phyloP scores from a whole-genome alignment of 1,140 invertebrate species.

The Sinella curviseta region DNA sequence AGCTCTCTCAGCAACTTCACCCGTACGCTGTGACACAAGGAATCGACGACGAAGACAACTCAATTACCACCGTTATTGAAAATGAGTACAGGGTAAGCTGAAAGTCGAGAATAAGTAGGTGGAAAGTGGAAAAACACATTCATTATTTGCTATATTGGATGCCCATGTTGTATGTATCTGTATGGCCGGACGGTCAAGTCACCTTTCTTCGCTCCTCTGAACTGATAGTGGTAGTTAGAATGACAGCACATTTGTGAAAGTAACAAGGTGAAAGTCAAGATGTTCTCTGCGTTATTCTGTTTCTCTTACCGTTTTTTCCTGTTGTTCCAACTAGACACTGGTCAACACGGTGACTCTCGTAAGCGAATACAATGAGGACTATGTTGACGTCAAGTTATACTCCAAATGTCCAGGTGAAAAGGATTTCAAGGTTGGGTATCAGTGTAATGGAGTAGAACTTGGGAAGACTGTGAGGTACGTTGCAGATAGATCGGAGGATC shows the following conservation, averaged over 20 bases:
- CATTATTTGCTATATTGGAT: background rate
- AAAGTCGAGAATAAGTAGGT: too few relatives aligned
- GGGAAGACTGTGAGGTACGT: background rate
- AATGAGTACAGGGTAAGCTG: conserved; percentile 8
- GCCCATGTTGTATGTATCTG: background rate
- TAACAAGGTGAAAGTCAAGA: too few relatives aligned
- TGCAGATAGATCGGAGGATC: too few relatives aligned
- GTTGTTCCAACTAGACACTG: background rate
- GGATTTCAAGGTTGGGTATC: background rate
- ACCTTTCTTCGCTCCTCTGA: too few relatives aligned
- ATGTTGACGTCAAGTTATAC: background rate
- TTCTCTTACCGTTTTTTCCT: background rate
- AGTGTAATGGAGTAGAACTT: background rate
- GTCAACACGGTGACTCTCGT: background rate
- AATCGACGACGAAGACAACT: conserved; percentile 1
- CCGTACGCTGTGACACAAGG: background rate
- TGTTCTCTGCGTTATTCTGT: too few relatives aligned
- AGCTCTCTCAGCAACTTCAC: background rate
- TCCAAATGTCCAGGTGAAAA: background rate
- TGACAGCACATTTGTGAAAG: too few relatives aligned
- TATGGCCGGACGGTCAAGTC: too few relatives aligned
- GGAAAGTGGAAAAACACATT: background rate
- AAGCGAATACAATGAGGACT: background rate
- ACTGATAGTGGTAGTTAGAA: too few relatives aligned
- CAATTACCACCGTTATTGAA: conserved; percentile 25